These are phyloP conservation scores for Cryptus armator DNA, from an alignment of 2,888 invertebrate species.

Conservation along the genomic window DNA sequence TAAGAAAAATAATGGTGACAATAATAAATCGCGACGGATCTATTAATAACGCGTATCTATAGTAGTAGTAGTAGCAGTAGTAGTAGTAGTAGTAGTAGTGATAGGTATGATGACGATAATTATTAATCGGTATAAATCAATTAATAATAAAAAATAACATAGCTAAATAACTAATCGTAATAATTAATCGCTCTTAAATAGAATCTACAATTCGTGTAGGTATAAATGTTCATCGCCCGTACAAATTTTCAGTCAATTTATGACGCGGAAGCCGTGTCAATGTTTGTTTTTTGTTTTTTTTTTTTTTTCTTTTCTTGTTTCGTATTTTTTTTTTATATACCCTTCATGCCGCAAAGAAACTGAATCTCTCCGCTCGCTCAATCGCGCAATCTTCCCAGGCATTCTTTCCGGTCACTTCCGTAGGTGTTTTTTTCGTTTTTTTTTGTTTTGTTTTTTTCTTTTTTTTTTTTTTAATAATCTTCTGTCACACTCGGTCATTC, in stretches of 20 bases:
- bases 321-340: slow-evolving; percentile 65
- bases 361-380: slow-evolving; percentile 41
- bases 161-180: slow-evolving; percentile 56
- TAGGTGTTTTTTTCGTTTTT: slow-evolving; percentile 38
- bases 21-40: slow-evolving; percentile 50
- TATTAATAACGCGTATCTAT: slow-evolving; percentile 65
- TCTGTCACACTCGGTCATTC: slow-evolving; percentile 54
- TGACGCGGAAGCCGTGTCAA: slow-evolving; percentile 62
- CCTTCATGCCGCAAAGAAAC: slow-evolving; percentile 75
- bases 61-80: slow-evolving; percentile 59
- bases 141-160: slow-evolving; percentile 61
- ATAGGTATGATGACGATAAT: slow-evolving; percentile 67
- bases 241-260: slow-evolving; percentile 78
- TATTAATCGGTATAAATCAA: slow-evolving; percentile 63
- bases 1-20: slow-evolving; percentile 57
- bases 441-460: slow-evolving; percentile 4
- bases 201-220: slow-evolving; percentile 65
- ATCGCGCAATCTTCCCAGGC: slow-evolving; percentile 38
- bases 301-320: slow-evolving; percentile 30
- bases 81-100: slow-evolving; percentile 66
- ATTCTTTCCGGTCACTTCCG: slow-evolving; percentile 31
- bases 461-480: slow-evolving; percentile 30
- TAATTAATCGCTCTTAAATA: slow-evolving; percentile 64
- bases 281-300: slow-evolving; percentile 44
- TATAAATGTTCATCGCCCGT: slow-evolving; percentile 76